phyloP scores from a whole-genome alignment of 2,888 invertebrate species.

The Oegoconia quadripuncta region DNA sequence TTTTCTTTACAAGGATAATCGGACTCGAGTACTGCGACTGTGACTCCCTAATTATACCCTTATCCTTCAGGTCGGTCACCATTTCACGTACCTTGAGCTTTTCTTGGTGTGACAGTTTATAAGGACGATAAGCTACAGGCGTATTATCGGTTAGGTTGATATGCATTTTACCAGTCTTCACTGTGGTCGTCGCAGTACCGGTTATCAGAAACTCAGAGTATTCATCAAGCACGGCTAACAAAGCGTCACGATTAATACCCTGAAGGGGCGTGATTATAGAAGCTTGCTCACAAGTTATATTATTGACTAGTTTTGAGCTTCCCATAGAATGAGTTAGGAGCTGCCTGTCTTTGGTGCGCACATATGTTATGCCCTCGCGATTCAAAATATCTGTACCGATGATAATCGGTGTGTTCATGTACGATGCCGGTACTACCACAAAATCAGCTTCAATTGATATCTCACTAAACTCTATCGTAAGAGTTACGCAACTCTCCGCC shows the following conservation, averaged over 20 bases:
- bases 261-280: conserved; percentile 12
- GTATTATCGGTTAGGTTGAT: conserved; percentile 20
- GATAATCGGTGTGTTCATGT: conserved; percentile 20
- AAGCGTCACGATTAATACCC: conserved; percentile 2
- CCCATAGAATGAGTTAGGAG: conserved; percentile 6
- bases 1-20: conserved; percentile 15
- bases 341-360: conserved; percentile 19
- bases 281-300: too few relatives aligned
- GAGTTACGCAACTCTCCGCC: conserved; percentile 10
- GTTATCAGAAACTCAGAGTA: conserved; percentile 19
- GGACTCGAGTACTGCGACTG: conserved; percentile 21
- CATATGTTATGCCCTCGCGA: conserved; percentile 22
- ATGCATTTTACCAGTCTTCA: conserved; percentile 25
- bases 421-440: conserved; percentile 17
- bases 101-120: conserved; percentile 22
- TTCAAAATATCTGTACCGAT: conserved; percentile 26
- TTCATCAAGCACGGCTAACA: conserved; percentile 12
- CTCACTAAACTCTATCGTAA: conserved; percentile 13
- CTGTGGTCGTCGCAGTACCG: conserved; percentile 25
- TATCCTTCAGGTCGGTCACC: conserved; percentile 18
- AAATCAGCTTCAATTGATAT: conserved; percentile 22
- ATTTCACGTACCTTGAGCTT: conserved; percentile 24
- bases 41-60: conserved; percentile 22
- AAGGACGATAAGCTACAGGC: conserved; percentile 25
- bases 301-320: background rate